A percentile compares a stretch with the other conserved stretches of the same genome.
Evolutionary conservation across 2,797 vertebrate species (phyloP).

Genomic region (Pseudotriccus pelzelni): DNA sequence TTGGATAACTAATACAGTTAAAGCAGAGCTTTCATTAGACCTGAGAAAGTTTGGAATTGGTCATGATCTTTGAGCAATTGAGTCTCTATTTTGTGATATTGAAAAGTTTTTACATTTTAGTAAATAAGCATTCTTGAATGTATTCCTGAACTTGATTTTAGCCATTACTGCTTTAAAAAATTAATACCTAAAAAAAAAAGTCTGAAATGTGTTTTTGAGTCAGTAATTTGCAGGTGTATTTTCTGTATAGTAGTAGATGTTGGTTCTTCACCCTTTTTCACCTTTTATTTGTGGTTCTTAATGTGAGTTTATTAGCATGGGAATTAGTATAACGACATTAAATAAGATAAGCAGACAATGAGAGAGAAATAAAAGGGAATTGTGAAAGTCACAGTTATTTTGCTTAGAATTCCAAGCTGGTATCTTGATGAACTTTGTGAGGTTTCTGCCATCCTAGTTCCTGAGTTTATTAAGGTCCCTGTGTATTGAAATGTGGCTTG

Average conservation of each 20-base stretch:
- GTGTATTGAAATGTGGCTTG: neutral
- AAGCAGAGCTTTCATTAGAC: conserved; percentile 12
- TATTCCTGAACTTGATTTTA: neutral
- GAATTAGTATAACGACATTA: neutral
- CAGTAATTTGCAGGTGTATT: neutral
- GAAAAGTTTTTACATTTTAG: neutral
- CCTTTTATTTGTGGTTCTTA: neutral
- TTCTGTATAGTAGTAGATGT: neutral
- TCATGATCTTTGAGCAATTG: neutral
- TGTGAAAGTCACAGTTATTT: neutral
- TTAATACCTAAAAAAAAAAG: too few species aligned
- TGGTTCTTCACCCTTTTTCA: neutral
- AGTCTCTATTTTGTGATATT: neutral
- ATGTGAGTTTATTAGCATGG: neutral
- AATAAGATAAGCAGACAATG: neutral
- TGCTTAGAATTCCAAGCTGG: neutral
- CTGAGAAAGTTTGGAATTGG: neutral
- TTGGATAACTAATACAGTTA: conserved; percentile 26
- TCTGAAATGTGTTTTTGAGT: neutral
- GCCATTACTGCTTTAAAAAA: neutral
- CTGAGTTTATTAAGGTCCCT: neutral
- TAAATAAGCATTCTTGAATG: neutral
- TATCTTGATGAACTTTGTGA: neutral
- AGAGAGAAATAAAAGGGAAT: neutral
- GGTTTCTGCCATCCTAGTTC: neutral